phyloP scores from a whole-genome alignment of 2,797 vertebrate genomes.

The Sarcoramphus papa region DNA sequence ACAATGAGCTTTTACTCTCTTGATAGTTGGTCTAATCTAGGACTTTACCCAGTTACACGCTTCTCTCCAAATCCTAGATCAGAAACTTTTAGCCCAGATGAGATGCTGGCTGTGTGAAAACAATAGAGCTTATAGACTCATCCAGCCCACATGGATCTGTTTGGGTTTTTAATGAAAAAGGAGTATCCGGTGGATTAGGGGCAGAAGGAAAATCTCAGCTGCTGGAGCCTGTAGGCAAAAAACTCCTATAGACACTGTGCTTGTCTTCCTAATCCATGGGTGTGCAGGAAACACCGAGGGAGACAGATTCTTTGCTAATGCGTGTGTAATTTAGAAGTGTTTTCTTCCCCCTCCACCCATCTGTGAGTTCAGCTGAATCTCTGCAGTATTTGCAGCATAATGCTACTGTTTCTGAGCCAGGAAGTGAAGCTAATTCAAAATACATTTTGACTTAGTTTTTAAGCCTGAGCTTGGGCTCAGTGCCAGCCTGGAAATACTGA shows the following conservation, averaged over 20 bases:
- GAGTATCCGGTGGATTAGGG: slow-evolving; percentile 30
- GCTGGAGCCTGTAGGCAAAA: slow-evolving; percentile 40
- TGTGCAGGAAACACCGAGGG: slow-evolving; percentile 48
- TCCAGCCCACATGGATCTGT: slow-evolving; percentile 2
- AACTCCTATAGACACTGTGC: background rate
- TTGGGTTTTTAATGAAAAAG: slow-evolving; percentile 59
- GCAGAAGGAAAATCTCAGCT: slow-evolving; percentile 4
- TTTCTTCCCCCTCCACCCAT: slow-evolving; percentile 58
- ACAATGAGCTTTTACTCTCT: background rate
- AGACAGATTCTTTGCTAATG: slow-evolving; percentile 39
- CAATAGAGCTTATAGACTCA: background rate
- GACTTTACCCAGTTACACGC: background rate
- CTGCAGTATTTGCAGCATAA: slow-evolving; percentile 42
- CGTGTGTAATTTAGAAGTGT: slow-evolving; percentile 32
- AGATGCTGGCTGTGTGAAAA: background rate
- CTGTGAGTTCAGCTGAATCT: slow-evolving; percentile 58
- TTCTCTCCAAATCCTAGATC: slow-evolving; percentile 13
- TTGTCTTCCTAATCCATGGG: slow-evolving; percentile 50
- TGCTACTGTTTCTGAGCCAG: slow-evolving; percentile 62
- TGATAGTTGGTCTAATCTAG: background rate
- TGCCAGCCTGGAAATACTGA: slow-evolving; percentile 12
- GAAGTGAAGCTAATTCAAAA: slow-evolving; percentile 49
- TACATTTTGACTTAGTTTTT: slow-evolving; percentile 43
- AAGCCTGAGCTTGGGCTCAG: background rate
- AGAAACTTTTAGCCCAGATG: slow-evolving; percentile 36